Evolutionary conservation across 2,113 vertebrate species (phyloP), one percentile per base, ranked within the genome.

Genomic region (Leucosticte australis): DNA sequence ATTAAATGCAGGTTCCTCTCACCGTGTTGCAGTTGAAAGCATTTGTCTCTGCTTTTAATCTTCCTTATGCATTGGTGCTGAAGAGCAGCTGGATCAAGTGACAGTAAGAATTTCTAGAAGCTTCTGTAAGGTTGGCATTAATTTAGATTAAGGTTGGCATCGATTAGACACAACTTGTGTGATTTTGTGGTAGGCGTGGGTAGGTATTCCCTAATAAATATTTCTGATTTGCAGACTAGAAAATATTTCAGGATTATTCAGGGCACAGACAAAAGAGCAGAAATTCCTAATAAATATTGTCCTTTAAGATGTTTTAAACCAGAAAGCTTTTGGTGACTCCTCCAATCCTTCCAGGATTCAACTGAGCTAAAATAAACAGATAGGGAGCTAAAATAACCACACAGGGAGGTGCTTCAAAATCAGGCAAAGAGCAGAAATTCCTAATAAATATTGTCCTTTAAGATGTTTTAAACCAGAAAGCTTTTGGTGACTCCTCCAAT

Each of bases 161-260:
- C 5, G 5, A 47, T 44, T 15, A 10, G 69, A 60, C 35, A 4
- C 31, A 13, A 8, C 13, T 22, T 13, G 0, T 27, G 6, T 5
- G 55, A 9, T n/a, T 4, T 19, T 7, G 3, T 18, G 24, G 16
- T 7, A 59, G 69, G 56, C 6, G 0, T 0, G 37, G 49, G 33
- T 4, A 24, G 44, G 42, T 49, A 0, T 85, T 35, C 18, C n/a
- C 9, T 24, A 4, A 20, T 30, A 24, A 86, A 49, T 42, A 9
- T 1, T 16, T 13, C 2, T 18, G 12, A 39, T 62, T 5, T 13
- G 28, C 26, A 57, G 94, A 5, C 41, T 35, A 69, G 82, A 69
- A 88, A 94, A 69, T 3, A 62, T n/a, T 41, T 39, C 57, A 13
- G 9, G 4, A 1, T 60, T 41, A 83, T 55, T 67, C 55, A 33